Conservation (phyloP, 1,140 invertebrate genomes). For the Drosophila pectinifera region DNA sequence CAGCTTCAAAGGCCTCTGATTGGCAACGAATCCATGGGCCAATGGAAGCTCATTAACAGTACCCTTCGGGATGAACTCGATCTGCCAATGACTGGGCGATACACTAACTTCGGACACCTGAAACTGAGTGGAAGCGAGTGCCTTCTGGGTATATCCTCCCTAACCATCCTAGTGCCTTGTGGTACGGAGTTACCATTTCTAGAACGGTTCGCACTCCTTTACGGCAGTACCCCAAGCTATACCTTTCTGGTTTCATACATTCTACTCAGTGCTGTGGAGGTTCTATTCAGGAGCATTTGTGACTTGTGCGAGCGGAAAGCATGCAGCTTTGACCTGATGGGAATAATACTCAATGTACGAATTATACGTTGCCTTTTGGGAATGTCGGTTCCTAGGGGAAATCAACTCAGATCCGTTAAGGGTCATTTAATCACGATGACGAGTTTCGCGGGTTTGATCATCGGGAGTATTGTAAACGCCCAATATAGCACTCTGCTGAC, state of each 20-base stretch:
- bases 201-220: neutral
- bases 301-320: neutral
- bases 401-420: neutral
- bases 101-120: neutral
- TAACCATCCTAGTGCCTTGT: conserved; percentile 47
- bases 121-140: neutral
- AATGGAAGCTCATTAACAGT: neutral
- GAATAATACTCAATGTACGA: conserved; percentile 7
- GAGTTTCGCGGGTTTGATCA: conserved; percentile 6
- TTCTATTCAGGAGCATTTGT: neutral
- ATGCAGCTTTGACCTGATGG: accelerated
- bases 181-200: conserved; percentile 9
- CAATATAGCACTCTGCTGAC: conserved; percentile 21
- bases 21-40: accelerated
- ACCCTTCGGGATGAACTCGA: conserved; percentile 24
- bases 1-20: accelerated
- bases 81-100: conserved; percentile 7
- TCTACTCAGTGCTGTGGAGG: conserved; percentile 1
- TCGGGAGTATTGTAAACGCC: neutral
- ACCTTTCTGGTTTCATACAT: neutral
- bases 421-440: neutral
- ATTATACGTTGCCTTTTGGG: conserved; percentile 7
- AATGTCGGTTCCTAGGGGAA: conserved; percentile 6
- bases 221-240: accelerated
- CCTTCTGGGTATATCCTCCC: neutral